A percentile compares a stretch with the other conserved stretches of the same genome.
Conservation (phyloP, 2,113 vertebrate species). For the Dolichallabes microphthalmus region DNA sequence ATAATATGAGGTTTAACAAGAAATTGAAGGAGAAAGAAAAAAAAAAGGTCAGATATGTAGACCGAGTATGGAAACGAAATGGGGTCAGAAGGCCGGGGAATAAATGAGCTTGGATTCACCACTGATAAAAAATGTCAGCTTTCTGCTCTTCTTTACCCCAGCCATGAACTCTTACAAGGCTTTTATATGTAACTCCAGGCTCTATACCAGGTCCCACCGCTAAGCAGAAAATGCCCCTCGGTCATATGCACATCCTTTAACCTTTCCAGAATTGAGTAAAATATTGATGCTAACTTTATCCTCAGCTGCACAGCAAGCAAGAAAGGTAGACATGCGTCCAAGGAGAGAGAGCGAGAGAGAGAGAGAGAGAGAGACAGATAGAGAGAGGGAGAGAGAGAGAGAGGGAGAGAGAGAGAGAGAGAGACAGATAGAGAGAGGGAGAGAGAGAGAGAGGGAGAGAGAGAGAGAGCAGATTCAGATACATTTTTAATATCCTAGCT, state of each 20-base stretch:
- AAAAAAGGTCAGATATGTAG: neutral
- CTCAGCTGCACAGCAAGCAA: slow-evolving; percentile 3
- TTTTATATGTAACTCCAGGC: neutral
- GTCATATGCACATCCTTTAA: neutral
- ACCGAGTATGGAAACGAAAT: neutral
- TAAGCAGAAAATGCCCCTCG: neutral
- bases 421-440: slow-evolving; percentile 13
- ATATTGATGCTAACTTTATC: slow-evolving; percentile 32
- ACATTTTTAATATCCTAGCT: slow-evolving; percentile 38
- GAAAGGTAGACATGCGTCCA: slow-evolving; percentile 24
- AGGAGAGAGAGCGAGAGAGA: slow-evolving; percentile 14
- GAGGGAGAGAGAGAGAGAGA: slow-evolving; percentile 20
- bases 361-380: too few species aligned
- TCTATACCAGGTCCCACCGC: neutral
- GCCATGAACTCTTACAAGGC: neutral
- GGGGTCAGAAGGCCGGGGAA: neutral
- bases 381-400: slow-evolving; percentile 5
- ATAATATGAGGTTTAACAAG: neutral
- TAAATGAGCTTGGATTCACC: neutral
- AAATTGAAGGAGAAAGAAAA: neutral
- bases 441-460: slow-evolving; percentile 7
- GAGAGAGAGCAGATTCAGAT: slow-evolving; percentile 24
- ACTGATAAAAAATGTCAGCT: neutral
- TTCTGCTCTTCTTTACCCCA: neutral
- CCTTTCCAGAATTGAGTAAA: slow-evolving; percentile 14